A percentile compares a stretch with the other conserved stretches of the same genome.
Evolutionary conservation across 30 jellyfish, hydroid and myxozoan species (phyloP).

Genomic region (Turritopsis dohrnii): DNA sequence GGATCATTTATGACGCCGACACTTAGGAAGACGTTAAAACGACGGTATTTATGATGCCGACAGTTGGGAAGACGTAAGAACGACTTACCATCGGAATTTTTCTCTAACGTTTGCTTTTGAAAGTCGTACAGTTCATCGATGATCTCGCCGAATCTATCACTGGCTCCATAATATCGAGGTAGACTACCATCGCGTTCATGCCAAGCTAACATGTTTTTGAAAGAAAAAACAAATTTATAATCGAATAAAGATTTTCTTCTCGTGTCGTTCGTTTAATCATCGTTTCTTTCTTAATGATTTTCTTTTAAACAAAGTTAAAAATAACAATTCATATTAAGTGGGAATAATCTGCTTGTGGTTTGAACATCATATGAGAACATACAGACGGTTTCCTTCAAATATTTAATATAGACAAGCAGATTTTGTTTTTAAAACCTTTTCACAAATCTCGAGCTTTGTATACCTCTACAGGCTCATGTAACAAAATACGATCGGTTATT

Average conservation of each 20-base stretch:
- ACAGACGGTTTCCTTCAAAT: too few relatives aligned
- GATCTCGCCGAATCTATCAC: slow-evolving; percentile 56
- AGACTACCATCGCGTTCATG: slow-evolving; percentile 66
- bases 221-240: background rate
- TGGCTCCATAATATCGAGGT: slow-evolving; percentile 77
- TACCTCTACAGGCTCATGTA: too few relatives aligned
- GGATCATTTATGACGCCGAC: too few relatives aligned
- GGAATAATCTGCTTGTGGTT: background rate
- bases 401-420: too few relatives aligned
- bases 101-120: slow-evolving; percentile 30
- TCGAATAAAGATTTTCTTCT: background rate
- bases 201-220: slow-evolving; percentile 66
- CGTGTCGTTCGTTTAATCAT: too few relatives aligned
- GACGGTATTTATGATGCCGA: too few relatives aligned
- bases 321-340: background rate
- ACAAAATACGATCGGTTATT: too few relatives aligned
- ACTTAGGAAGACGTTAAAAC: too few relatives aligned
- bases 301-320: background rate
- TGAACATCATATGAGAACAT: background rate
- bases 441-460: too few relatives aligned
- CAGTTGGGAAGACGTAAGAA: background rate
- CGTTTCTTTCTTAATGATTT: too few relatives aligned
- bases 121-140: slow-evolving; percentile 44
- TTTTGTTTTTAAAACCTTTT: too few relatives aligned
- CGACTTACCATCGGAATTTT: slow-evolving; percentile 26